These are phyloP conservation scores for Plecotus auritus DNA, from an alignment of 2,113 vertebrate species.

Conservation along the genomic window DNA sequence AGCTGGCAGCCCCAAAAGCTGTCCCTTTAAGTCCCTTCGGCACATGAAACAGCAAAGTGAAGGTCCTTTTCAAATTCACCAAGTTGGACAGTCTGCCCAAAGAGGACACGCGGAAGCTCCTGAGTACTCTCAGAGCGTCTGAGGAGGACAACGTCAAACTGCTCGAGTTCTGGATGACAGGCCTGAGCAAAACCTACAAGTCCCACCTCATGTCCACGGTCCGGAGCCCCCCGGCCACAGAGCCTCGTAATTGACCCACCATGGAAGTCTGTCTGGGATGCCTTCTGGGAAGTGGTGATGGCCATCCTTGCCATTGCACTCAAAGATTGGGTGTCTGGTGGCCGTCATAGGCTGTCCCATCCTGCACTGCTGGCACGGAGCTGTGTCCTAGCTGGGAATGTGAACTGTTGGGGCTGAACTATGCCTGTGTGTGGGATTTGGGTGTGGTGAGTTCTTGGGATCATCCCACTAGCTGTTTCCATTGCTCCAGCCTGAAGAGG, in stretches of 20 bases:
- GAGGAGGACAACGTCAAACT: slow-evolving; percentile 97
- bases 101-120: slow-evolving; percentile 95
- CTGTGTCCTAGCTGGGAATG: not conserved
- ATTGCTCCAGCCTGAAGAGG: slow-evolving; percentile 6
- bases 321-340: not conserved
- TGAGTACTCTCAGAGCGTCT: slow-evolving; percentile 90
- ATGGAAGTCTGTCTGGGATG: not conserved
- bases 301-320: not conserved
- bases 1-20: slow-evolving; percentile 78
- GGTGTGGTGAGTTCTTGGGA: slow-evolving; percentile 7
- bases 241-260: slow-evolving; percentile 75
- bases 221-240: slow-evolving; percentile 78
- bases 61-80: slow-evolving; percentile 98
- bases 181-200: slow-evolving; percentile 98
- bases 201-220: slow-evolving; percentile 97
- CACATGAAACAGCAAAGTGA: slow-evolving; percentile 99
- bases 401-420: slow-evolving; percentile 46
- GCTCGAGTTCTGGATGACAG: slow-evolving; percentile 99
- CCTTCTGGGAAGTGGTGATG: not conserved
- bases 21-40: slow-evolving; percentile 90
- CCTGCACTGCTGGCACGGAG: slow-evolving; percentile 42
- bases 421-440: not conserved
- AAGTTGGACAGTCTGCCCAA: slow-evolving; percentile 96
- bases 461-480: slow-evolving; percentile 32
- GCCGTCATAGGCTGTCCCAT: not conserved